phyloP scores from a whole-genome alignment of 2,888 invertebrate species.

The Caenorhabditis japonica region DNA sequence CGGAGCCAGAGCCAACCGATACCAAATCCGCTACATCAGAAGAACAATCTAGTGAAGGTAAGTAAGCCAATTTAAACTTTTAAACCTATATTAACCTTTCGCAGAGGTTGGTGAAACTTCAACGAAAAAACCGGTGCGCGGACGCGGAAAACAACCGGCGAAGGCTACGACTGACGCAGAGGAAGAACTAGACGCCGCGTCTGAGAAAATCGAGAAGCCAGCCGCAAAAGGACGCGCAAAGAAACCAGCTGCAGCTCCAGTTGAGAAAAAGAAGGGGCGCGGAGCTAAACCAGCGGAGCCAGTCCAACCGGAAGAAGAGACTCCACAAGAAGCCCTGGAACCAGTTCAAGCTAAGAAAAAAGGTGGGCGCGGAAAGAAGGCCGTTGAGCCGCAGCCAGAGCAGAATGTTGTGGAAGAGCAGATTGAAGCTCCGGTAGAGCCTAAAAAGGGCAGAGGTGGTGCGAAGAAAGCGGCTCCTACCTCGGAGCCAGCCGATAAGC shows the following conservation, averaged over 20 bases:
- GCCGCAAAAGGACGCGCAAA: too few relatives aligned
- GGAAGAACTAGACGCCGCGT: too few relatives aligned
- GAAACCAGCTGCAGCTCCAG: background rate
- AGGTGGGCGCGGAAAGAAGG: background rate
- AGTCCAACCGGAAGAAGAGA: background rate
- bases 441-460: constrained; percentile 3
- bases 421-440: background rate
- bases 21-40: background rate
- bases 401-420: background rate
- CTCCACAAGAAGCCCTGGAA: background rate
- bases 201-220: too few relatives aligned
- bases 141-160: background rate
- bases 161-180: too few relatives aligned
- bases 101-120: too few relatives aligned
- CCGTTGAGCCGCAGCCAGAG: background rate
- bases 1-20: background rate
- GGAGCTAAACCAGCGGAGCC: background rate
- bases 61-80: too few relatives aligned
- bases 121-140: too few relatives aligned
- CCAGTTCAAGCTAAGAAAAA: background rate
- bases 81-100: too few relatives aligned
- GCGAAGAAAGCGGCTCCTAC: background rate
- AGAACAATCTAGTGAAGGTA: background rate
- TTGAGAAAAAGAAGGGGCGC: background rate
- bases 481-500: too few relatives aligned